phyloP scores from a whole-genome alignment of 1,140 invertebrate genomes.

The Glomeris maerens region DNA sequence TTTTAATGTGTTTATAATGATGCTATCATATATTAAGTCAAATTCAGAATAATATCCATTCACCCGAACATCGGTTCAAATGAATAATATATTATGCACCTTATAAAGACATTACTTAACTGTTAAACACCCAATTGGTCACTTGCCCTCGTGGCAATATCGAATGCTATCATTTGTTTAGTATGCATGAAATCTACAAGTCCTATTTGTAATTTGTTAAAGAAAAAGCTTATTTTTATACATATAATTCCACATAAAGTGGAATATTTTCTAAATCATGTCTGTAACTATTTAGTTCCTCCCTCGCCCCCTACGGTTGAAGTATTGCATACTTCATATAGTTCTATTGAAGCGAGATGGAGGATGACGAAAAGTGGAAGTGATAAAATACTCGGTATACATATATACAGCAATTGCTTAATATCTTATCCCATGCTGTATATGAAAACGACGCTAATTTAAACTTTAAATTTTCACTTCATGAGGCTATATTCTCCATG shows the following conservation, averaged over 20 bases:
- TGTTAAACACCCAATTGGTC: too few species aligned
- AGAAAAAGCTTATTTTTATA: too few species aligned
- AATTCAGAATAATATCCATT: too few species aligned
- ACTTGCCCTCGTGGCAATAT: not conserved
- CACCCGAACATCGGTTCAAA: too few species aligned
- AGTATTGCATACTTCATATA: not conserved
- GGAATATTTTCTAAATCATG: too few species aligned
- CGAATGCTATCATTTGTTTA: not conserved
- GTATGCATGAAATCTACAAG: not conserved
- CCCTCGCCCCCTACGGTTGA: not conserved
- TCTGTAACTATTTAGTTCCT: slow-evolving; percentile 1
- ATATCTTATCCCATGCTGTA: not conserved
- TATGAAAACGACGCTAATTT: not conserved
- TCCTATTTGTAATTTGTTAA: too few species aligned
- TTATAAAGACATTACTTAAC: too few species aligned
- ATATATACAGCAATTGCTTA: not conserved
- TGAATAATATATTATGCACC: too few species aligned
- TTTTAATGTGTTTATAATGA: too few species aligned
- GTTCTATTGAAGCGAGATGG: not conserved
- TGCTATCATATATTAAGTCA: too few species aligned
- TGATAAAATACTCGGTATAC: not conserved
- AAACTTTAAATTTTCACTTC: not conserved
- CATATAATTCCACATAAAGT: too few species aligned
- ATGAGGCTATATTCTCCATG: slow-evolving; percentile 18
- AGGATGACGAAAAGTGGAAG: not conserved